phyloP scores from a whole-genome alignment of 1,140 invertebrate species.

The Apis florea region DNA sequence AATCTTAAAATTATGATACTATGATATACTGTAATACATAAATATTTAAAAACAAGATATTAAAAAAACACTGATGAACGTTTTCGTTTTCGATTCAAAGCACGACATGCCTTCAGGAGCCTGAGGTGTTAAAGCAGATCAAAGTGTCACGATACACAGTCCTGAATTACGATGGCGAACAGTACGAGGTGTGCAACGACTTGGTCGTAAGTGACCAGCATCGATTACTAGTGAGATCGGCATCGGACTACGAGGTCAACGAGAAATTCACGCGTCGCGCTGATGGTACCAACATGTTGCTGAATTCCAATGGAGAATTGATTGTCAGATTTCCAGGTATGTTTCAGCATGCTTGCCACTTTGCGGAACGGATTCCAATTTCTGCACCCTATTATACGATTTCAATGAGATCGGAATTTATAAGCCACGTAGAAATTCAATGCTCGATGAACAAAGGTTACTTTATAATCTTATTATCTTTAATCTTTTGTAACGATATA shows the following conservation, averaged over 20 bases:
- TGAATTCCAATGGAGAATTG: slow-evolving; percentile 80
- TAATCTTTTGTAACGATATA: too few relatives aligned
- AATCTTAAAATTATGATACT: too few relatives aligned
- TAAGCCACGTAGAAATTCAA: too few relatives aligned
- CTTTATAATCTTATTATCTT: too few relatives aligned
- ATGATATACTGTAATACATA: too few relatives aligned
- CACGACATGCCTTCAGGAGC: background rate
- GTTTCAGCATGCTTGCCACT: background rate
- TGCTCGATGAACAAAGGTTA: background rate
- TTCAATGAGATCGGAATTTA: background rate
- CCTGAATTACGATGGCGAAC: slow-evolving; percentile 68
- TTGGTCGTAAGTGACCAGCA: slow-evolving; percentile 72
- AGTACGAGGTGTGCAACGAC: slow-evolving; percentile 69
- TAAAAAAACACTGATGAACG: too few relatives aligned
- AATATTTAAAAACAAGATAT: too few relatives aligned
- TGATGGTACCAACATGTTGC: slow-evolving; percentile 80
- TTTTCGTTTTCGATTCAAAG: background rate
- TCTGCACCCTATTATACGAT: background rate
- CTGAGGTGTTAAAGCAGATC: background rate
- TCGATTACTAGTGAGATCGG: slow-evolving; percentile 79
- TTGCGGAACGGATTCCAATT: background rate
- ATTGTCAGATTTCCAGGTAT: slow-evolving; percentile 74
- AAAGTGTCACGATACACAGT: slow-evolving; percentile 64
- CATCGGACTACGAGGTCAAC: slow-evolving; percentile 79
- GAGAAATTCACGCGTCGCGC: slow-evolving; percentile 80